These are phyloP conservation scores for Dolichoris vasculosae DNA, from an alignment of 1,140 invertebrate genomes.

Conservation along the genomic window DNA sequence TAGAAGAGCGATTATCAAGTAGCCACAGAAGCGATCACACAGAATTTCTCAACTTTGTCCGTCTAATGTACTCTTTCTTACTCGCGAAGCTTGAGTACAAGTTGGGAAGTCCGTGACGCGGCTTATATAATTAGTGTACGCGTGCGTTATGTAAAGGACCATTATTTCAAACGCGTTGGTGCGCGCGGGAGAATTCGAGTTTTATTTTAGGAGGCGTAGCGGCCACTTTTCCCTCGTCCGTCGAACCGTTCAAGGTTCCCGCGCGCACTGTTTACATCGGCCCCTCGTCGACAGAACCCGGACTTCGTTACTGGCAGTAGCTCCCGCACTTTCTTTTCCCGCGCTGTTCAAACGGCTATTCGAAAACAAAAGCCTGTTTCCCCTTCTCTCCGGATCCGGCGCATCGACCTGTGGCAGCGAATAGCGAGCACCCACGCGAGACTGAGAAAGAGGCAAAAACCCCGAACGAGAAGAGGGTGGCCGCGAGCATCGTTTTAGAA, in stretches of 20 bases:
- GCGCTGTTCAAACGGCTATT: not conserved
- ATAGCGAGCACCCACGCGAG: not conserved
- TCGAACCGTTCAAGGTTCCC: too few species aligned
- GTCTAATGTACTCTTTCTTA: not conserved
- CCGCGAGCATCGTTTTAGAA: not conserved
- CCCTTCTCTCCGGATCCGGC: conserved; percentile 26
- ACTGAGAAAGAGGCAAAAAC: conserved; percentile 45
- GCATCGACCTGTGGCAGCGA: conserved; percentile 27
- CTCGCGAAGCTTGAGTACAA: not conserved
- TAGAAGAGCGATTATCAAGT: too few species aligned
- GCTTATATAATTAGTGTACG: conserved; percentile 33
- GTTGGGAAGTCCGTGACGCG: not conserved
- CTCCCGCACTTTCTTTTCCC: conserved; percentile 4
- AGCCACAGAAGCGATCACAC: too few species aligned
- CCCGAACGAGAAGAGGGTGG: not conserved
- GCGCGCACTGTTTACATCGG: conserved; percentile 13
- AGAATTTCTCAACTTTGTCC: not conserved
- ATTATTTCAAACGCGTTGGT: conserved; percentile 27
- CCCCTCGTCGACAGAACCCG: not conserved
- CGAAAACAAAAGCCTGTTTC: not conserved
- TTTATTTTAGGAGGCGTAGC: too few species aligned
- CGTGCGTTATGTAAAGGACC: conserved; percentile 43
- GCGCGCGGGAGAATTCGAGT: not conserved
- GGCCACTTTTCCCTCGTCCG: too few species aligned
- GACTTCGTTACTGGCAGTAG: too few species aligned